These are phyloP conservation scores for Mallotus villosus DNA, from an alignment of 2,797 vertebrate genomes.

Conservation along the genomic window DNA sequence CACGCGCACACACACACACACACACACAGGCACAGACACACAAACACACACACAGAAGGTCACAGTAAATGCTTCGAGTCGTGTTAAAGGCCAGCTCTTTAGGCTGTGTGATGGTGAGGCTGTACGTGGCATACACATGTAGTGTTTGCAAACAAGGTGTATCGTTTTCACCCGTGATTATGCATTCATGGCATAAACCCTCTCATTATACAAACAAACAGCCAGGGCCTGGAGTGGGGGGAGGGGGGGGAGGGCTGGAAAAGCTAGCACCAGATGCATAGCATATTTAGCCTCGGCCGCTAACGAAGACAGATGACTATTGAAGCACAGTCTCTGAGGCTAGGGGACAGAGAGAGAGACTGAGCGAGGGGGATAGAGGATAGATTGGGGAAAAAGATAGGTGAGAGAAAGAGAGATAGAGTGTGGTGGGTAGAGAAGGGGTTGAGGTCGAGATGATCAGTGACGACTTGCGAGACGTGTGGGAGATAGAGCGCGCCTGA, in stretches of 20 bases:
- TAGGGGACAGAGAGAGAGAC: slow-evolving; percentile 39
- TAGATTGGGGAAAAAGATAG: too few species aligned
- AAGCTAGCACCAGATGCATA: slow-evolving; percentile 69
- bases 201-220: slow-evolving; percentile 65
- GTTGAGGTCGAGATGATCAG: too few species aligned
- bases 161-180: slow-evolving; percentile 47
- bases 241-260: slow-evolving; percentile 31
- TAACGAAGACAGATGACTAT: slow-evolving; percentile 75
- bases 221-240: slow-evolving; percentile 41
- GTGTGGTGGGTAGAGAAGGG: neutral
- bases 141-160: slow-evolving; percentile 33
- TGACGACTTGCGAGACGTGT: too few species aligned
- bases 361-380: too few species aligned
- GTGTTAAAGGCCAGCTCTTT: slow-evolving; percentile 60
- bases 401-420: too few species aligned
- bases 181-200: slow-evolving; percentile 61
- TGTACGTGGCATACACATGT: slow-evolving; percentile 29
- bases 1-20: slow-evolving; percentile 31
- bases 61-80: slow-evolving; percentile 50
- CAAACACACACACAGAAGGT: slow-evolving; percentile 39
- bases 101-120: slow-evolving; percentile 45
- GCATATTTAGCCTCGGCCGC: slow-evolving; percentile 73
- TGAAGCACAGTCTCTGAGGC: slow-evolving; percentile 51
- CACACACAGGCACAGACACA: too few species aligned
- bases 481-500: too few species aligned